Evolutionary conservation across 2,888 invertebrate species (phyloP), one percentile per base, ranked within the genome.

Genomic region (Marasmarcha lunaedactyla): DNA sequence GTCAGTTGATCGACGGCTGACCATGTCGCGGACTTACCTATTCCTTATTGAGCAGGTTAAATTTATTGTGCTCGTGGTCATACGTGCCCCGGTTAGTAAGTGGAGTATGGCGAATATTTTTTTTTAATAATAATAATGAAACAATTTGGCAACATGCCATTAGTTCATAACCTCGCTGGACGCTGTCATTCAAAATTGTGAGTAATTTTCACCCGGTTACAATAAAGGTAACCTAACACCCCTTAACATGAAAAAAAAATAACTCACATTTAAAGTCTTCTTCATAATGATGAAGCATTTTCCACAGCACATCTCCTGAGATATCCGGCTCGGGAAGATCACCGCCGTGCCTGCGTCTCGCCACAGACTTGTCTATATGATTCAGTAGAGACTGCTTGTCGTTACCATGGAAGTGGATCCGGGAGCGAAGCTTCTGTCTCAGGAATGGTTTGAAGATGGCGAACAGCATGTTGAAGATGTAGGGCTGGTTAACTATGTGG

Each of bases 391-490:
- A 81, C 41, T 86, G 84, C 54, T 72, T 84, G 55, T 92, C 86
- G 10, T 84, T 84, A 1, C 93, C 93, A 57, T 94, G 93, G 69
- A 94, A 91, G 55, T 86, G 84, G 41, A 94, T 86, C 79, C 95
- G 86, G 43, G 89, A 90, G 37, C 90, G 87, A 13, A 94, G 72
- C 73, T 95, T 95, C 59, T 94, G 93, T 47, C 90, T 85, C 50
- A 96, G 78, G 63, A 96, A 95, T 0, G 95, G 96, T 63, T 94
- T 94, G 68, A 96, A 92, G 40, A 97, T 85, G 6, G 91, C 89
- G 57, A 91, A 95, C 2, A 93, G 79, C 87, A 94, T 90, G 59
- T 93, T 94, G 73, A 96, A 95, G 44, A 95, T 85, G 48, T 87
- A 89, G 0, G 95, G 92, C 61, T 96, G 95, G 63, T 94, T 94